Percentiles rank a stretch among this genome's conserved stretches.
Conservation (phyloP, 2,797 vertebrate species). For the Anabacerthia variegaticeps region DNA sequence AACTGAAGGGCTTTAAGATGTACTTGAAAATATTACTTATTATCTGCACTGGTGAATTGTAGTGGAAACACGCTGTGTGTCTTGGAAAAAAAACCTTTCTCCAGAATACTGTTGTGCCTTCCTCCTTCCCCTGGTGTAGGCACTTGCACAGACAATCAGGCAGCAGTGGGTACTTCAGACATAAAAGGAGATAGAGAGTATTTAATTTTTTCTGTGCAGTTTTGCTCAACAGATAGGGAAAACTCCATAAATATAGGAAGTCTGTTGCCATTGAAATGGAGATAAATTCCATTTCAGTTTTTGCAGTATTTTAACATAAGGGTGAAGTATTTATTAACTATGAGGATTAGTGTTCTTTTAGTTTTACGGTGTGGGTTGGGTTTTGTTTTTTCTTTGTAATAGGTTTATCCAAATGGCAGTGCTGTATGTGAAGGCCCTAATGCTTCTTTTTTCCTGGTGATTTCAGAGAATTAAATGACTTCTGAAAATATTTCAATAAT, state of each 20-base stretch:
- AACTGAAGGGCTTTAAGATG: not conserved
- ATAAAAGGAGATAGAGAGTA: not conserved
- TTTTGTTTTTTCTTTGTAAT: slow-evolving; percentile 1
- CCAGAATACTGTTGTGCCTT: not conserved
- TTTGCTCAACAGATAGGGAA: not conserved
- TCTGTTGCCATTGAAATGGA: not conserved
- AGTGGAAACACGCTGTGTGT: not conserved
- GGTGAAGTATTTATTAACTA: not conserved
- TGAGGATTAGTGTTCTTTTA: not conserved
- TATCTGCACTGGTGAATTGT: not conserved
- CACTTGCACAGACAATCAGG: not conserved
- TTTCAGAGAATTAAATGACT: slow-evolving; percentile 35
- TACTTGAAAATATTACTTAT: not conserved
- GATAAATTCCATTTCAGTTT: not conserved
- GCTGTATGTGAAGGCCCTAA: not conserved
- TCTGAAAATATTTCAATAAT: slow-evolving; percentile 40
- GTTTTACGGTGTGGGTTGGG: not conserved
- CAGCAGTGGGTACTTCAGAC: not conserved
- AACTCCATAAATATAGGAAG: not conserved
- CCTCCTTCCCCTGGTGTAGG: not conserved
- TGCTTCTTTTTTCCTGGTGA: not conserved
- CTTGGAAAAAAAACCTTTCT: not conserved
- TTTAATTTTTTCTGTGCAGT: not conserved
- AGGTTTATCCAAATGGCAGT: not conserved
- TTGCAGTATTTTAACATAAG: slow-evolving; percentile 14